Base-by-base conservation (phyloP, 2,888 invertebrate species). In the Cheilosia grossa region DNA sequence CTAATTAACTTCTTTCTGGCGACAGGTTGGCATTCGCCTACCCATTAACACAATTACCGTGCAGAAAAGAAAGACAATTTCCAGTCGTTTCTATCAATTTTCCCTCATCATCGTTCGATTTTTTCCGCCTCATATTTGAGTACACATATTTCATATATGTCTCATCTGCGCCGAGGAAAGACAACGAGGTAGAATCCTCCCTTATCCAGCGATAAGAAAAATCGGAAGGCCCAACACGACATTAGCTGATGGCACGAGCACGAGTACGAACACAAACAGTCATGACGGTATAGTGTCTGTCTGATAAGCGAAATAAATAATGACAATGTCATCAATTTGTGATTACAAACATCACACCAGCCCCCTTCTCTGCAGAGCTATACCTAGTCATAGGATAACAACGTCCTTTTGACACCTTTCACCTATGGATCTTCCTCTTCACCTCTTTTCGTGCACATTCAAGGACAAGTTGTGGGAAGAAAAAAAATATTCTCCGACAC, bases 261-360 rank as follows among this genome's bases (percentile, higher is more conserved):
- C 2, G 24, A 47, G 21, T 21, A 51, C 9, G 24, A 49, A 30
- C 40, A 47, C 19, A 54, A 63, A 49, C 21, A 54, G 13, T 42
- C 17, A 56, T 24, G 33, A 17, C 24, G 49, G 44, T 47, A 21
- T 69, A 49, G 64, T 47, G 37, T 24, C 51, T 47, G 3, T 27
- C 47, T 58, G 56, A 49, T 75, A 75, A 75, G 56, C 40, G 33
- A 40, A 27, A 58, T 49, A n/a, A n/a, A 56, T 75, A 58, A 49
- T 66, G 66, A 56, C 66, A 66, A n/a, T 30, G 37, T 58, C 58
- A 75, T 75, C 66, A 56, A 49, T 47, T 64, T 64, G 21, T 33
- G 56, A 64, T 49, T 27, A 17, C 51, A 69, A 47, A 44, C 42
- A 19, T 42, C 40, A 1, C 27, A 27, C 6, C 27, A 27, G 27